These are phyloP conservation scores for Whitmania pigra DNA, from an alignment of 1,140 invertebrate genomes.

Conservation along the genomic window DNA sequence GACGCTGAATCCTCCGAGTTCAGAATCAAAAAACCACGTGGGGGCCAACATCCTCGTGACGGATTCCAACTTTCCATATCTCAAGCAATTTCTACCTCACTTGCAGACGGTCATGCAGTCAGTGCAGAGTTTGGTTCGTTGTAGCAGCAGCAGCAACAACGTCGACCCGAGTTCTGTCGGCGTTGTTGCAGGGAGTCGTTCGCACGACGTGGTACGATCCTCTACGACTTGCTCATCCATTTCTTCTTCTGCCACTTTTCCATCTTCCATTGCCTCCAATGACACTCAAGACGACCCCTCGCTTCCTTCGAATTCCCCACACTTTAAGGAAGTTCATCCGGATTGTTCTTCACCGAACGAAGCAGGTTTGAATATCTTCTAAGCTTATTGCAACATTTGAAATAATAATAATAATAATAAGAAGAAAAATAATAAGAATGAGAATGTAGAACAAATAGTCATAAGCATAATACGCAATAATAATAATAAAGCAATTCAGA, in stretches of 20 bases:
- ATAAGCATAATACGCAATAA: no score
- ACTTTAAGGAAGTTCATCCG: no score
- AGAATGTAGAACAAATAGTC: no score
- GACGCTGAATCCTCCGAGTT: background rate
- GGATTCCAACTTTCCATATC: conserved; percentile 17
- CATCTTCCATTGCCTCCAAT: background rate
- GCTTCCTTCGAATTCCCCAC: no score
- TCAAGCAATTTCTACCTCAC: conserved; percentile 17
- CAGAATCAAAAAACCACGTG: background rate
- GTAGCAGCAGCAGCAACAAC: background rate
- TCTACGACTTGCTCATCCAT: background rate
- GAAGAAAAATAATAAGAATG: no score
- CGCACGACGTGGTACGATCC: background rate
- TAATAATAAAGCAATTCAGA: no score
- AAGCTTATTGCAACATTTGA: no score
- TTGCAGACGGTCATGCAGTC: conserved; percentile 19
- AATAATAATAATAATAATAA: no score
- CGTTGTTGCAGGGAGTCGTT: background rate
- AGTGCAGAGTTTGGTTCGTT: conserved; percentile 11
- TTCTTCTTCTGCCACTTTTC: conserved; percentile 2
- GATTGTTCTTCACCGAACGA: no score
- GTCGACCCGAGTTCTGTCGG: background rate
- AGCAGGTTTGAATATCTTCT: no score
- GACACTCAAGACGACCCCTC: no score
- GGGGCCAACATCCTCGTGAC: conserved; percentile 17